phyloP scores from a whole-genome alignment of 2,888 invertebrate genomes.

The Apotomis turbidana region DNA sequence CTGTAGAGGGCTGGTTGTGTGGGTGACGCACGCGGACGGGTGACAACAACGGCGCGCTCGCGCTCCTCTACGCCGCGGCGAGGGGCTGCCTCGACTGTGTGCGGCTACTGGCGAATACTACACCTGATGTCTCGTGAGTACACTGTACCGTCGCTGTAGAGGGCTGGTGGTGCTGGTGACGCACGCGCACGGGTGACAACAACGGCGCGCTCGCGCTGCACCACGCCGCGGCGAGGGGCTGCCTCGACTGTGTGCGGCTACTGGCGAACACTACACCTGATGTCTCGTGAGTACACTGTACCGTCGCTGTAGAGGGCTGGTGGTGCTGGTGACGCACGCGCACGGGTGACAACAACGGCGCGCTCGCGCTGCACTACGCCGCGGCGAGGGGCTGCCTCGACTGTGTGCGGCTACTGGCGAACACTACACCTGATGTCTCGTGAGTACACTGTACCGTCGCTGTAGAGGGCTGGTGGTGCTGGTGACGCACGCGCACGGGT shows the following conservation, averaged over 20 bases:
- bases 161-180: constrained; percentile 78
- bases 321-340: too few relatives aligned
- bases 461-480: too few relatives aligned
- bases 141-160: constrained; percentile 73
- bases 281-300: constrained; percentile 85
- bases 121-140: too few relatives aligned
- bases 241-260: constrained; percentile 92
- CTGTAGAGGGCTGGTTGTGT: constrained; percentile 80
- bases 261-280: constrained; percentile 91
- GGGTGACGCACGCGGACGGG: constrained; percentile 75
- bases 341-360: too few relatives aligned
- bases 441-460: constrained; percentile 62
- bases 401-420: constrained; percentile 91
- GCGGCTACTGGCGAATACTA: too few relatives aligned
- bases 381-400: constrained; percentile 93
- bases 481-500: too few relatives aligned
- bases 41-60: constrained; percentile 87
- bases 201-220: constrained; percentile 94
- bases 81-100: too few relatives aligned
- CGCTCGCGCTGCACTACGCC: constrained; percentile 93
- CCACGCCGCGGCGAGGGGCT: constrained; percentile 94
- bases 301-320: too few relatives aligned
- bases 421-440: constrained; percentile 91
- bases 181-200: constrained; percentile 80
- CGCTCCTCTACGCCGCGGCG: too few relatives aligned